A percentile compares a stretch with the other conserved stretches of the same genome.
phyloP scores from a whole-genome alignment of 2,113 vertebrate species.

The Calyptommatus sinebrachiatus region DNA sequence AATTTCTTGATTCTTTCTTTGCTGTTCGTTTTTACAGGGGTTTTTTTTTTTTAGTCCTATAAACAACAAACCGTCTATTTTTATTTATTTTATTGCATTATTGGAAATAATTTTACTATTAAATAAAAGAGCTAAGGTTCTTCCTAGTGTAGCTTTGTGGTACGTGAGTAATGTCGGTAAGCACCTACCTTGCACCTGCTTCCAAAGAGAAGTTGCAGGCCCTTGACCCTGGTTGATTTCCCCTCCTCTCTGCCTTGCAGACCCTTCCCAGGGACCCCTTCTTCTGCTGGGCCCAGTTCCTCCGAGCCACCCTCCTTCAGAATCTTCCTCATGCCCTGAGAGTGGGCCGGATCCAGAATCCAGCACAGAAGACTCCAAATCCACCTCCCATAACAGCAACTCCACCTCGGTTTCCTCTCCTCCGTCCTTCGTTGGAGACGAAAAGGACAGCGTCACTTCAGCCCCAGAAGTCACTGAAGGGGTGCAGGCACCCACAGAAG shows the following conservation, averaged over 20 bases:
- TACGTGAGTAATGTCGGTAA: too few relatives aligned
- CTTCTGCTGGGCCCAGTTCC: slow-evolving; percentile 72
- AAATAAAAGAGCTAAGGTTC: too few relatives aligned
- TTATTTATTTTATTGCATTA: too few relatives aligned
- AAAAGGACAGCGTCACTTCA: background rate
- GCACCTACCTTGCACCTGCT: too few relatives aligned
- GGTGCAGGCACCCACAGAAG: background rate
- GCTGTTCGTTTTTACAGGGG: too few relatives aligned
- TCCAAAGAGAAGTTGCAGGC: too few relatives aligned
- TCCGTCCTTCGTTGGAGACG: slow-evolving; percentile 28
- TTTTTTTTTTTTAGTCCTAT: too few relatives aligned
- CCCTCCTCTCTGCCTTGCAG: slow-evolving; percentile 28
- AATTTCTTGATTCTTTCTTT: too few relatives aligned
- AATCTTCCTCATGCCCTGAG: background rate
- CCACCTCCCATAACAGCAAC: slow-evolving; percentile 56
- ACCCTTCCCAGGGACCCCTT: slow-evolving; percentile 65
- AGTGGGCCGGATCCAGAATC: slow-evolving; percentile 3
- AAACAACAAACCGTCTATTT: too few relatives aligned
- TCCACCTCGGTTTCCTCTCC: slow-evolving; percentile 33
- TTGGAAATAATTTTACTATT: too few relatives aligned
- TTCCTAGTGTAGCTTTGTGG: too few relatives aligned
- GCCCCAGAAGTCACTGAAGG: background rate
- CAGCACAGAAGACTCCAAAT: slow-evolving; percentile 20
- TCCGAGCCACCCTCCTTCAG: slow-evolving; percentile 1
- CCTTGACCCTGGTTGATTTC: too few relatives aligned